A percentile compares a stretch with the other conserved stretches of the same genome.
Conservation (phyloP, 2,113 vertebrate genomes). For the Mesembrinibis cayennensis region DNA sequence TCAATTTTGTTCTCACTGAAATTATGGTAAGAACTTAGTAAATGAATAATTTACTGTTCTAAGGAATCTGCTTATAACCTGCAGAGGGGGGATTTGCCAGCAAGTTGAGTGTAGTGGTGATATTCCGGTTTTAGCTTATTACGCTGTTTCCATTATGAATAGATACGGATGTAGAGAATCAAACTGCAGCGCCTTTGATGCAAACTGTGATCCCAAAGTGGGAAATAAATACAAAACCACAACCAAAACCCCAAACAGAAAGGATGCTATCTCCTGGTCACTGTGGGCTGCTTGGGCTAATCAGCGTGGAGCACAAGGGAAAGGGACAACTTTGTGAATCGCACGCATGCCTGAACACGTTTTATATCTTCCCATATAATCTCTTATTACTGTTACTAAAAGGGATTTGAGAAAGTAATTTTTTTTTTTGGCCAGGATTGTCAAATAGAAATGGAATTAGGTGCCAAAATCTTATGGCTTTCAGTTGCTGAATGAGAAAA, state of each 20-base stretch:
- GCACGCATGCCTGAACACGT: not conserved
- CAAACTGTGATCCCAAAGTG: not conserved
- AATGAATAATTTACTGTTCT: not conserved
- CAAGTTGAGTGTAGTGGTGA: not conserved
- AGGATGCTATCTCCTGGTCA: not conserved
- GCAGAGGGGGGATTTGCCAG: not conserved
- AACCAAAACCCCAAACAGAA: not conserved
- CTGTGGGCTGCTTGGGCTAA: not conserved
- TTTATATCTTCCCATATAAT: not conserved
- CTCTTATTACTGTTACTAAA: not conserved
- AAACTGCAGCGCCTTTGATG: not conserved
- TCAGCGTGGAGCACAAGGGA: not conserved
- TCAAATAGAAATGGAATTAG: not conserved
- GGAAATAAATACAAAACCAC: not conserved
- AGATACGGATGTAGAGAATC: not conserved
- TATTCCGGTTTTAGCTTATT: not conserved
- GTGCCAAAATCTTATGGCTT: not conserved
- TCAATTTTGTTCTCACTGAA: not conserved
- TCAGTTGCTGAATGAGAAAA: not conserved
- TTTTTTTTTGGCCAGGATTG: not conserved
- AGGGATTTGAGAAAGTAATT: not conserved
- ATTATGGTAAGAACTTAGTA: not conserved
- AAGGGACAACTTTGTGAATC: not conserved
- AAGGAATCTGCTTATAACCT: not conserved
- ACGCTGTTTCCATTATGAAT: not conserved